Evolutionary conservation across 2,113 vertebrate species (phyloP), one percentile per base, ranked within the genome.

Genomic region (Psettodes erumei): DNA sequence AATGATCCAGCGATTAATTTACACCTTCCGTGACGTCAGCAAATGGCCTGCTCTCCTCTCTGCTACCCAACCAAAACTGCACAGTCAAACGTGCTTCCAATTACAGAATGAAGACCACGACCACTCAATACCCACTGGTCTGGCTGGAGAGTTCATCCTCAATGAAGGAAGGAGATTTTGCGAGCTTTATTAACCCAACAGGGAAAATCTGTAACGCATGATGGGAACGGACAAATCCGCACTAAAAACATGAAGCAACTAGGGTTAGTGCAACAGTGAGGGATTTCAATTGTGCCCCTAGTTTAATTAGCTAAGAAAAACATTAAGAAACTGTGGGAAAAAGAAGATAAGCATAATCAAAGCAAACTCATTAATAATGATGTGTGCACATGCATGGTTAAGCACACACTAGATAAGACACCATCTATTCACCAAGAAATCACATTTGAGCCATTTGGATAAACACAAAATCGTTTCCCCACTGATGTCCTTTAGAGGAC

Each of bases 51-150:
- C 43, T 59, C 43, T 54, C 2, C 69, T 43, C 65, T 75, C 28
- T 1, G 1, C 54, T 43, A 4, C 65, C 37, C 43, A 53, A 70
- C 63, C 71, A 37, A 18, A 68, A 35, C 9, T 48, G 53, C 33
- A 59, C 68, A 80, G 63, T 51, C 76, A 62, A 65, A 8, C 40
- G 72, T 71, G 43, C 72, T 58, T 77, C 47, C 63, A 77, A 72
- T 79, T 73, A 79, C 45, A 59, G 43, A 66, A 27, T 62, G 5
- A 58, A 10, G 83, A 38, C 77, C 32, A 35, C 25, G 6, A 33
- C 19, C 42, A 35, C 56, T 76, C 75, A 59, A 59, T 64, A 62
- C 21, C 19, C 65, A 61, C 64, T 50, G 42, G 48, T 30, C 21
- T 50, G 54, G 59, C 16, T 72, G 15, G 33, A 38, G 25, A 62